Percentiles rank a stretch among this genome's conserved stretches.
Conservation (phyloP, 2,888 invertebrate species). For the Drosophila histrio region DNA sequence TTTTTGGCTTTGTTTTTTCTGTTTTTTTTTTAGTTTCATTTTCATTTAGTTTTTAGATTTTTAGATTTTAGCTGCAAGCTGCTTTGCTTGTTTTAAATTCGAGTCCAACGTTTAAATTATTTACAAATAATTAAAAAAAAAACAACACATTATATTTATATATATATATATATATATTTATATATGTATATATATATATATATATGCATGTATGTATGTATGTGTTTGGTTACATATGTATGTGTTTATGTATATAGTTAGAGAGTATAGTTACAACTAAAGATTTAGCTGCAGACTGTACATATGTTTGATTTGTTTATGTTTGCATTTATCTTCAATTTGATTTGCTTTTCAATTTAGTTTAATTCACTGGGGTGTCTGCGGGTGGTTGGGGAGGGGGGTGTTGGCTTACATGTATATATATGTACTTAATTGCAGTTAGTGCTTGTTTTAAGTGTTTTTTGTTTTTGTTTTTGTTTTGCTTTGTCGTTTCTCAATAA, state of each 20-base stretch:
- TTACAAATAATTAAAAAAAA: conserved; percentile 71
- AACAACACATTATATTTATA: conserved; percentile 37
- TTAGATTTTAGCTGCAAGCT: conserved; percentile 52
- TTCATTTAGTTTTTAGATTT: conserved; percentile 19
- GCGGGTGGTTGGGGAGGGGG: conserved; percentile 4
- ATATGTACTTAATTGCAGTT: conserved; percentile 40
- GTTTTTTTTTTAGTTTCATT: conserved; percentile 21
- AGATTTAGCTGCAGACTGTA: conserved; percentile 55
- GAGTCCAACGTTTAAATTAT: conserved; percentile 78
- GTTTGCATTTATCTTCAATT: conserved; percentile 31
- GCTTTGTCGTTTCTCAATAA: conserved; percentile 42
- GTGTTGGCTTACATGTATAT: conserved; percentile 35
- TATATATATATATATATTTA: conserved; percentile 26
- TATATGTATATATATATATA: conserved; percentile 3
- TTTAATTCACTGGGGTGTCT: conserved; percentile 57
- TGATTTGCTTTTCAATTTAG: conserved; percentile 20
- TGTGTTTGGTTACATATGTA: conserved; percentile 6
- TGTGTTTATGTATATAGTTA: conserved; percentile 27
- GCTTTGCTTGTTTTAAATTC: conserved; percentile 72
- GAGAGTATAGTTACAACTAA: conserved; percentile 39
- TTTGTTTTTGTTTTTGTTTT: conserved; percentile 10
- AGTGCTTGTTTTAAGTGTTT: conserved; percentile 21
- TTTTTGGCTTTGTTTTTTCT: conserved; percentile 60
- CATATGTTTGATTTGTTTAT: conserved; percentile 8
- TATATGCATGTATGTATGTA: conserved; percentile 22